Evolutionary conservation across 1,140 invertebrate genomes (phyloP).

Genomic region (Dolichoris vasculosae): DNA sequence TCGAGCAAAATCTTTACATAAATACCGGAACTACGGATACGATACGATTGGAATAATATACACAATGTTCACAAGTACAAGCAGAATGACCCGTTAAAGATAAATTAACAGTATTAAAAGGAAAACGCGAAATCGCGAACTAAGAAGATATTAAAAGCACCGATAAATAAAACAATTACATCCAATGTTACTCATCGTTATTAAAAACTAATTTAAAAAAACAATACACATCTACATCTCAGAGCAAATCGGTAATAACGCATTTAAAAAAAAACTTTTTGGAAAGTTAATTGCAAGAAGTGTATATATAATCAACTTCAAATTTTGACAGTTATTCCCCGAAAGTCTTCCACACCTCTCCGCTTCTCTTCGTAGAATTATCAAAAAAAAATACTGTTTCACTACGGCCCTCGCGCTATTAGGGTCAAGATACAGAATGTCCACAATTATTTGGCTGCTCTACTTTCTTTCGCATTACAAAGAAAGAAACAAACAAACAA

Average conservation of each 20-base stretch:
- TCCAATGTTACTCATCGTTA: not conserved
- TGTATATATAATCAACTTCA: not conserved
- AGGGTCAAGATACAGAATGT: not conserved
- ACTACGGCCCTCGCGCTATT: not conserved
- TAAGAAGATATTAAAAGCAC: not conserved
- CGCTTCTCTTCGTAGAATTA: not conserved
- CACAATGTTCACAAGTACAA: not conserved
- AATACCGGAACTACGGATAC: constrained; percentile 10
- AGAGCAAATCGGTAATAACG: not conserved
- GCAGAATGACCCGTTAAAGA: not conserved
- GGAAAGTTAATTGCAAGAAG: no score
- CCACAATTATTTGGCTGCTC: not conserved
- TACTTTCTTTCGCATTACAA: constrained; percentile 12
- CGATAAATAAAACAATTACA: not conserved
- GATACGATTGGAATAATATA: not conserved
- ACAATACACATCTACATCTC: not conserved
- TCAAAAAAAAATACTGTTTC: not conserved
- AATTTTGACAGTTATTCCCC: not conserved
- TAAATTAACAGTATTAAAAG: not conserved
- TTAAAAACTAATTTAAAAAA: not conserved
- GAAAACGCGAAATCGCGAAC: not conserved
- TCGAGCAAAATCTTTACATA: not conserved
- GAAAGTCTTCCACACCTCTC: not conserved
- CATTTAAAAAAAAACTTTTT: not conserved
- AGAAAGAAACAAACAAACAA: not conserved